Conservation (phyloP, 2,113 vertebrate species). For the Antechinus stuartii region DNA sequence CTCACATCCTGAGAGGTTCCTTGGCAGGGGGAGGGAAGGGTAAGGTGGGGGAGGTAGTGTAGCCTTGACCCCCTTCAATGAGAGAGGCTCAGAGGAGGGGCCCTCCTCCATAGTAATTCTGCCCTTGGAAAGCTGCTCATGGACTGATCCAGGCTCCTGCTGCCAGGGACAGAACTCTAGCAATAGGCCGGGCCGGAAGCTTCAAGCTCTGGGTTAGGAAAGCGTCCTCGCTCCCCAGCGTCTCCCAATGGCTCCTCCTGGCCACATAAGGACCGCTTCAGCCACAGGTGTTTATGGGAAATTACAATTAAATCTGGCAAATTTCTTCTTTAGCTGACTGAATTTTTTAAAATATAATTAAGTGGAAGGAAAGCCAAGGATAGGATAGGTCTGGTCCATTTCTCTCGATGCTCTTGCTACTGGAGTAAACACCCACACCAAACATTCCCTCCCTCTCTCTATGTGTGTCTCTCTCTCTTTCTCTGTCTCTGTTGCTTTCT, state of each 20-base stretch:
- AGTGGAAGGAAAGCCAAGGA: not conserved
- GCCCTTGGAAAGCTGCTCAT: not conserved
- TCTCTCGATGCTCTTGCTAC: not conserved
- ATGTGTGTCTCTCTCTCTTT: too few species aligned
- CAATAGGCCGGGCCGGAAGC: not conserved
- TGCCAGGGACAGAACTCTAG: not conserved
- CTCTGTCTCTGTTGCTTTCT: too few species aligned
- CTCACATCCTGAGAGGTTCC: not conserved
- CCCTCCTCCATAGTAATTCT: not conserved
- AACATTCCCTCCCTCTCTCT: too few species aligned
- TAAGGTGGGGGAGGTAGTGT: not conserved
- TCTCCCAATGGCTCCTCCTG: not conserved
- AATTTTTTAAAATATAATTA: not conserved
- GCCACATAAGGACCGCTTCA: not conserved
- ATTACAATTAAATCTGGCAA: not conserved
- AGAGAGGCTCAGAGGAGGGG: too few species aligned
- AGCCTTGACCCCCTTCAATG: too few species aligned
- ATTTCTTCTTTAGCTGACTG: not conserved
- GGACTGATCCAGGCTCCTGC: too few species aligned
- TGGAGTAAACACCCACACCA: not conserved
- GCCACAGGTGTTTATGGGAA: not conserved
- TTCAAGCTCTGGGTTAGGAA: not conserved
- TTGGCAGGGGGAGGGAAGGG: not conserved
- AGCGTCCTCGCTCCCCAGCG: not conserved
- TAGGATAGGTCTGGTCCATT: not conserved